Conservation (phyloP, 2,888 invertebrate species). For the Deilephila elpenor region DNA sequence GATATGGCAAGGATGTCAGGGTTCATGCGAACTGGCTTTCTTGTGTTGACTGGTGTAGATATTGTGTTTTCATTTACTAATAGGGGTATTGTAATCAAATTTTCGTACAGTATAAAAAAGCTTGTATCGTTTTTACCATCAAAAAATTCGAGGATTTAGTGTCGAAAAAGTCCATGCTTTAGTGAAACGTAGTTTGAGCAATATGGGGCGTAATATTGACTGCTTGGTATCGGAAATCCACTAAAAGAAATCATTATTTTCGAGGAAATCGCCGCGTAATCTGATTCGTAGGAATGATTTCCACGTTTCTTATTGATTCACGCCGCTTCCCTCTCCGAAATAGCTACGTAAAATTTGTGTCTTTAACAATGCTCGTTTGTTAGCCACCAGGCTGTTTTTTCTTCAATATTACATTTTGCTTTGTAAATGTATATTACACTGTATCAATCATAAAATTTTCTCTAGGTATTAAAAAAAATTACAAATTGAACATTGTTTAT, state of each 20-base stretch:
- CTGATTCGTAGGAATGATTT: slow-evolving; percentile 15
- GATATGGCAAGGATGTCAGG: too few species aligned
- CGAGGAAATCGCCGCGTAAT: slow-evolving; percentile 22
- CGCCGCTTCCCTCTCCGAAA: not conserved
- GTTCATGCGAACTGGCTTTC: too few species aligned
- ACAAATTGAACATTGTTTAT: too few species aligned
- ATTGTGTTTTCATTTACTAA: too few species aligned
- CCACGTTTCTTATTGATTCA: slow-evolving; percentile 23
- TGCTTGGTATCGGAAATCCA: slow-evolving; percentile 17
- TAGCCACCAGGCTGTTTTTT: not conserved
- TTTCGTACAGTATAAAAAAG: not conserved
- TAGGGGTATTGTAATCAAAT: not conserved
- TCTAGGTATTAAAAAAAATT: too few species aligned
- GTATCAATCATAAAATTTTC: too few species aligned
- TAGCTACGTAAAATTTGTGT: slow-evolving; percentile 8
- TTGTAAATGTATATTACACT: too few species aligned
- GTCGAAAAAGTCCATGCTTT: not conserved
- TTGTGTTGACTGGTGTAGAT: too few species aligned
- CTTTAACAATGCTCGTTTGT: not conserved
- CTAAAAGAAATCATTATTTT: slow-evolving; percentile 23
- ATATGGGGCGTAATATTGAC: not conserved
- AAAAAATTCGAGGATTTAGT: not conserved
- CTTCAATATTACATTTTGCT: not conserved
- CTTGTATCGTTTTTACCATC: not conserved
- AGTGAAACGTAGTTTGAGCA: slow-evolving; percentile 13